Evolutionary conservation across 2,797 vertebrate genomes (phyloP).

Genomic region (Salmo trutta): DNA sequence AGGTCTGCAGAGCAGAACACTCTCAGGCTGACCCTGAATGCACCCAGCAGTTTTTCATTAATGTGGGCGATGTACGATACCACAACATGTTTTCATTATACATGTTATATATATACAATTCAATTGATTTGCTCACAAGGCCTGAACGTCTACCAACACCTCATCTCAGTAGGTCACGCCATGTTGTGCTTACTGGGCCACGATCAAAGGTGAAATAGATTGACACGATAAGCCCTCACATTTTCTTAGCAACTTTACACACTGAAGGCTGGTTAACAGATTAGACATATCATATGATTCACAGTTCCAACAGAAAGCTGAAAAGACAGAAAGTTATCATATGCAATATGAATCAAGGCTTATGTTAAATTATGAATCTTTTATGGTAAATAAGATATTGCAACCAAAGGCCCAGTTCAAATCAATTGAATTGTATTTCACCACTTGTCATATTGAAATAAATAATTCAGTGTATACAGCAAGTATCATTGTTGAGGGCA

Average conservation of each 20-base stretch:
- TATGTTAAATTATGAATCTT: conserved; percentile 22
- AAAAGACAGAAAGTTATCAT: neutral
- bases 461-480: neutral
- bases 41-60: conserved; percentile 23
- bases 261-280: neutral
- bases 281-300: neutral
- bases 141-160: conserved; percentile 10
- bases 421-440: neutral
- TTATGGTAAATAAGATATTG: neutral
- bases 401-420: neutral
- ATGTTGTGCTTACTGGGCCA: conserved; percentile 14
- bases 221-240: neutral
- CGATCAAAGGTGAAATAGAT: conserved; percentile 15
- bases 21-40: neutral
- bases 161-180: conserved; percentile 6
- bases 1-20: neutral
- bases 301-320: conserved; percentile 13
- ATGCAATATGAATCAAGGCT: neutral
- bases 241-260: neutral
- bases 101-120: neutral
- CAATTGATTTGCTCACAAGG: too few relatives aligned
- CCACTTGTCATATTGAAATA: neutral
- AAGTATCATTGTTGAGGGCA: neutral
- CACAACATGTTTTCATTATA: conserved; percentile 22
- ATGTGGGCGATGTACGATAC: conserved; percentile 20